phyloP scores from a whole-genome alignment of 2,113 vertebrate genomes.

The Sphyrna mokarran region DNA sequence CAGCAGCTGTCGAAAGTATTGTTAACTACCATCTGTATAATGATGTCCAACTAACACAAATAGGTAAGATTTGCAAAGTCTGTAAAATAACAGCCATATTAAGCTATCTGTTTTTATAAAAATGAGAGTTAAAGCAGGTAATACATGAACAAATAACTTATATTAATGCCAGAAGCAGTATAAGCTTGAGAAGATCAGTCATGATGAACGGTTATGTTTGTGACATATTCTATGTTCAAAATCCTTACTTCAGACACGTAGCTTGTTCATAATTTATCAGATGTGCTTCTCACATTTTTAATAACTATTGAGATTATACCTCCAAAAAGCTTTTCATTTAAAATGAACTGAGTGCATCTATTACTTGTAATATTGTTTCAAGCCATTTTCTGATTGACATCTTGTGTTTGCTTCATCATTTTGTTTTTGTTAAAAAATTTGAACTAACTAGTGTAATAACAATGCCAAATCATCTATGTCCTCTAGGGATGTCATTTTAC shows the following conservation, averaged over 20 bases:
- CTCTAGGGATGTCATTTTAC: slow-evolving; percentile 91
- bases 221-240: too few relatives aligned
- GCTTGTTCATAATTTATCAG: neutral
- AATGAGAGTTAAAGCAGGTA: too few relatives aligned
- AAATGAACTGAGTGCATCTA: neutral
- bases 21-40: too few relatives aligned
- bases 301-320: neutral
- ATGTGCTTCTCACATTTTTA: neutral
- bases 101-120: too few relatives aligned
- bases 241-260: neutral
- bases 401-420: neutral
- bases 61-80: too few relatives aligned
- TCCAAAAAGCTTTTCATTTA: neutral
- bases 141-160: too few relatives aligned
- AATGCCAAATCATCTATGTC: neutral
- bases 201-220: too few relatives aligned
- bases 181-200: too few relatives aligned
- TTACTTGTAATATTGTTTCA: neutral
- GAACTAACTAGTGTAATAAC: neutral
- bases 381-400: neutral
- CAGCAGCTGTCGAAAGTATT: too few relatives aligned
- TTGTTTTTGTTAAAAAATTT: neutral
- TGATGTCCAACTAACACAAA: too few relatives aligned
- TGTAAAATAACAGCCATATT: too few relatives aligned
- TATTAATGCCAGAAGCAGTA: too few relatives aligned